Conservation (phyloP, 1,140 invertebrate species). For the Himalopsyche phryganea region DNA sequence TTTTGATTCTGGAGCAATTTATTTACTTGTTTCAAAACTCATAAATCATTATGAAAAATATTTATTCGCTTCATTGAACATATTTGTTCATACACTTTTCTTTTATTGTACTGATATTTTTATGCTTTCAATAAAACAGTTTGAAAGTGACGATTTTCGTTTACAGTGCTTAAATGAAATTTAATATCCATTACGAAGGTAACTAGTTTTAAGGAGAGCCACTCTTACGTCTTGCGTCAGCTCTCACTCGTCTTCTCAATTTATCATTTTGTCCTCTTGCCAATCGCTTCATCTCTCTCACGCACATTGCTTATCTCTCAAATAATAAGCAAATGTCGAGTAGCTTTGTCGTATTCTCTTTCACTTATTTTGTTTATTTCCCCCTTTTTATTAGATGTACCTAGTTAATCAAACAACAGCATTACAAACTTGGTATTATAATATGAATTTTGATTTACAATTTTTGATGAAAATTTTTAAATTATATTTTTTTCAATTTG, state of each 20-base stretch:
- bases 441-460: neutral
- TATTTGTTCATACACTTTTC: no score
- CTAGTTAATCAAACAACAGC: no score
- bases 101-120: no score
- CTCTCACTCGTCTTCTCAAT: slow-evolving; percentile 8
- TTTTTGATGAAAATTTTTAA: neutral
- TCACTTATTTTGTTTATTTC: neutral
- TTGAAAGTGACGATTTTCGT: no score
- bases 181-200: no score
- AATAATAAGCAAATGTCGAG: neutral
- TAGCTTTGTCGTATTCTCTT: slow-evolving; percentile 2
- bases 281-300: slow-evolving; percentile 3
- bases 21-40: no score
- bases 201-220: neutral
- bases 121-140: no score
- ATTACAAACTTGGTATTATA: neutral
- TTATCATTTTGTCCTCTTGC: slow-evolving; percentile 6
- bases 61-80: no score
- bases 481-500: neutral
- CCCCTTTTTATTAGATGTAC: neutral
- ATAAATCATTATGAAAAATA: no score
- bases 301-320: neutral
- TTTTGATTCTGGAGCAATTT: no score
- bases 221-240: neutral
- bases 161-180: no score